Evolutionary conservation across 2,888 invertebrate genomes (phyloP), one percentile per base, ranked within the genome.

Genomic region (Aquatica leii): DNA sequence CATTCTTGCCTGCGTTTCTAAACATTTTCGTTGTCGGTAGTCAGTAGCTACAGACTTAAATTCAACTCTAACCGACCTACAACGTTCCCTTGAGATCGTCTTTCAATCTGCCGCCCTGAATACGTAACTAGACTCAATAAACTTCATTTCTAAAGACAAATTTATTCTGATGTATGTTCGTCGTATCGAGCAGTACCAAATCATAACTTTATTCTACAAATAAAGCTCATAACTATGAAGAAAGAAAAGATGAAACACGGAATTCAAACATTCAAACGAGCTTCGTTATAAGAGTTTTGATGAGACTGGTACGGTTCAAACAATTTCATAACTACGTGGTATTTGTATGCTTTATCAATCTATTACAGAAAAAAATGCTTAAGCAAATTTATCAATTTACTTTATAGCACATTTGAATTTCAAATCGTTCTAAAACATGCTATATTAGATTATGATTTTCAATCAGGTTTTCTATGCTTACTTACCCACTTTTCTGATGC

Each of bases 41-140:
- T 56, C 67, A 62, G 65, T 65, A 63, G 64, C 62, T 65, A 51
- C 65, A 65, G 65, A 60, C 61, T 65, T 65, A 61, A 65, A 65
- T 62, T 65, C 52, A 48, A 52, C 53, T 62, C 65, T 57, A 70
- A 69, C 65, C 70, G 67, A 64, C 68, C 69, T 69, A 62, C 67
- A 69, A 66, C 66, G 61, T 69, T 73, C 72, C 70, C 72, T 55
- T 61, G 73, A 75, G 75, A 76, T 75, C 74, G 75, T 73, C 74
- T 74, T 76, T 74, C 74, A 73, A 74, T 75, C 73, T 74, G 74
- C 72, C 71, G 75, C 70, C 69, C 71, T 77, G 74, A 73, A 74
- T 74, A 73, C 74, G 70, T 73, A 74, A 73, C 72, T 73, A 73
- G 73, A 69, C 71, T 69, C 71, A 70, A 72, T 72, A 73, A 73